These are phyloP conservation scores for Pimpla rufipes DNA, from an alignment of 2,888 invertebrate genomes.

Conservation along the genomic window DNA sequence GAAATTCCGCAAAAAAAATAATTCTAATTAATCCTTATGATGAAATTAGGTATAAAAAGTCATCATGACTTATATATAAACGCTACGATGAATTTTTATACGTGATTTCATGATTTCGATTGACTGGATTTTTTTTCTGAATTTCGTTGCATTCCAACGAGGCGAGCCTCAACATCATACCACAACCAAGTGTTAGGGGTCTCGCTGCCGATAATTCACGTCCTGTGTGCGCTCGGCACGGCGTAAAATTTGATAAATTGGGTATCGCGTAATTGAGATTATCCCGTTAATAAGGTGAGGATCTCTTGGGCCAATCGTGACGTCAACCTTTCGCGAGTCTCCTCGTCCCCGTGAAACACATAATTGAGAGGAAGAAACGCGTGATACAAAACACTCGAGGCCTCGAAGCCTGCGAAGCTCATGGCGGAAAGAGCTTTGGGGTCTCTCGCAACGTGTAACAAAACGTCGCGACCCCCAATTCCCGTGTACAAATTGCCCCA, in stretches of 20 bases:
- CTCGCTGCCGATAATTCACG: not conserved
- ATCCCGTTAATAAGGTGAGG: not conserved
- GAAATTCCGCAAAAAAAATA: too few species aligned
- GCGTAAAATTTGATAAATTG: conserved; percentile 15
- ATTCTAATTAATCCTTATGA: too few species aligned
- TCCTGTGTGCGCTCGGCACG: not conserved
- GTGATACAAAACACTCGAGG: conserved; percentile 46
- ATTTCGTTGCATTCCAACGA: too few species aligned
- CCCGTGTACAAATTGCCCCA: conserved; percentile 14
- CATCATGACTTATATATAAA: too few species aligned
- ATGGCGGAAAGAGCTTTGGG: conserved; percentile 19
- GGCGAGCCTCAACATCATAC: too few species aligned
- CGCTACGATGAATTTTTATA: too few species aligned
- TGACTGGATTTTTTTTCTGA: too few species aligned
- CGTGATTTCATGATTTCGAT: too few species aligned
- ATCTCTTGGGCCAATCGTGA: not conserved
- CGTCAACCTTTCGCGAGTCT: not conserved
- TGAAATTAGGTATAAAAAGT: too few species aligned
- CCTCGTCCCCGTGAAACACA: not conserved
- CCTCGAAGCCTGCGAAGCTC: conserved; percentile 9
- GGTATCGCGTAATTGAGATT: conserved; percentile 20
- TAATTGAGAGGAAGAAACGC: conserved; percentile 15
- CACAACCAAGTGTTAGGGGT: too few species aligned
- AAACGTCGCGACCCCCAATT: conserved; percentile 29
- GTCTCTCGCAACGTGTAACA: conserved; percentile 18